These are phyloP conservation scores for Nibea albiflora DNA, from an alignment of 2,113 vertebrate genomes.

Conservation along the genomic window DNA sequence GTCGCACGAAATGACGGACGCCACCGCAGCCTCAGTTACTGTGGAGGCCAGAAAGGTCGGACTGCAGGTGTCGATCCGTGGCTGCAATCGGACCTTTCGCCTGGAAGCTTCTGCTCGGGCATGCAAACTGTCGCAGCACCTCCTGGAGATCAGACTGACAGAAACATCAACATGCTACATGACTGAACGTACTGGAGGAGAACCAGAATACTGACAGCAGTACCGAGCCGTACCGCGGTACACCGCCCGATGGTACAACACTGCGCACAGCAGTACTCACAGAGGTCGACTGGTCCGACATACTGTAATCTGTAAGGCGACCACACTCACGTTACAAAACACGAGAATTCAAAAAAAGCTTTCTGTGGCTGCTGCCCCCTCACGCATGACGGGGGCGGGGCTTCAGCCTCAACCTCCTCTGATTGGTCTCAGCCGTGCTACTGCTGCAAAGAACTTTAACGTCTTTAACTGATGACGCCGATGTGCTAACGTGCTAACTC, in stretches of 20 bases:
- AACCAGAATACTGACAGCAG: slow-evolving; percentile 56
- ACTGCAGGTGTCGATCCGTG: background rate
- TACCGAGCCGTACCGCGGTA: slow-evolving; percentile 18
- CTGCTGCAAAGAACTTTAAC: background rate
- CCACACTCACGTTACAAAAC: slow-evolving; percentile 40
- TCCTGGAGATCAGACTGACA: slow-evolving; percentile 62
- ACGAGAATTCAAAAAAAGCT: slow-evolving; percentile 17
- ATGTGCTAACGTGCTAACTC: background rate
- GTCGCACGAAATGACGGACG: background rate
- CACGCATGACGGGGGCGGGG: background rate
- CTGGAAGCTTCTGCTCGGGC: slow-evolving; percentile 50
- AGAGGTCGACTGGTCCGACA: slow-evolving; percentile 57
- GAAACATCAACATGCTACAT: slow-evolving; percentile 75
- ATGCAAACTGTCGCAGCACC: slow-evolving; percentile 67
- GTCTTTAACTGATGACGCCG: slow-evolving; percentile 15
- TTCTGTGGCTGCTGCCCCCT: slow-evolving; percentile 30
- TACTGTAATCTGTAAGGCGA: background rate
- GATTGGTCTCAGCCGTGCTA: slow-evolving; percentile 22
- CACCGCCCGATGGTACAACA: slow-evolving; percentile 47
- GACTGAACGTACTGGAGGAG: slow-evolving; percentile 62
- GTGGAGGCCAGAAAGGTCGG: slow-evolving; percentile 19
- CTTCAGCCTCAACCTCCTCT: background rate
- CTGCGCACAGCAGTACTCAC: slow-evolving; percentile 70
- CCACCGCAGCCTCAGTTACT: slow-evolving; percentile 7
- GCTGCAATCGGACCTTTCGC: slow-evolving; percentile 30